phyloP scores from a whole-genome alignment of 2,113 vertebrate species.

The Neomonachus schauinslandi region DNA sequence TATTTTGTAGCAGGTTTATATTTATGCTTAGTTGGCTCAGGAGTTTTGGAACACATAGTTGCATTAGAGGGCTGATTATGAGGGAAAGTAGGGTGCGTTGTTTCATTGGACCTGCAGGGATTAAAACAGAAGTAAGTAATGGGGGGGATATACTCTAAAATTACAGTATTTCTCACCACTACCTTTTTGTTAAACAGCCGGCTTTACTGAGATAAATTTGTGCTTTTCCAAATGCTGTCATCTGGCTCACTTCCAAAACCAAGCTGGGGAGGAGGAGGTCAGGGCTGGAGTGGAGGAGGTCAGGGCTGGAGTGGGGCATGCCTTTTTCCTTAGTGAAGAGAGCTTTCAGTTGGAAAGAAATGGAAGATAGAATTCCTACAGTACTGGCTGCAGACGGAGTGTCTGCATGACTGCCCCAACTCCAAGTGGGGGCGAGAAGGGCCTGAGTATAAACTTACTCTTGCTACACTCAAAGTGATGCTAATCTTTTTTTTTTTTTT shows the following conservation, averaged over 20 bases:
- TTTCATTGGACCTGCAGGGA: slow-evolving; percentile 71
- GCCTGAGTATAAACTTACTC: background rate
- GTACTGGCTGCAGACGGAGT: slow-evolving; percentile 3
- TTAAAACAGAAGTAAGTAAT: slow-evolving; percentile 60
- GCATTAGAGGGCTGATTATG: background rate
- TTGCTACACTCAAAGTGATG: background rate
- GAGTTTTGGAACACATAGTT: slow-evolving; percentile 19
- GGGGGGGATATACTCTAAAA: slow-evolving; percentile 73
- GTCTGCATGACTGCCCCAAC: background rate
- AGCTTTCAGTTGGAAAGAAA: slow-evolving; percentile 79
- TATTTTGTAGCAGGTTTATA: slow-evolving; percentile 47
- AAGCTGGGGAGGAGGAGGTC: slow-evolving; percentile 73
- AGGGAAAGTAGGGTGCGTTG: background rate
- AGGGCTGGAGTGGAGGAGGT: slow-evolving; percentile 78
- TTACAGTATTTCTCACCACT: slow-evolving; percentile 56
- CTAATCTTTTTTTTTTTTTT: too few species aligned
- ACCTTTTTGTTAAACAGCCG: slow-evolving; percentile 70
- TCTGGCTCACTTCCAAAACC: slow-evolving; percentile 84
- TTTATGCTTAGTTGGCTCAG: slow-evolving; percentile 31
- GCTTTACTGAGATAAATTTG: slow-evolving; percentile 81
- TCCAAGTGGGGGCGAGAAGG: background rate
- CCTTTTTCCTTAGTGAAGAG: slow-evolving; percentile 73
- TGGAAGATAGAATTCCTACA: slow-evolving; percentile 52
- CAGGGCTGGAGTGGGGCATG: slow-evolving; percentile 79
- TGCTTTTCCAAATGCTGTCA: slow-evolving; percentile 84